phyloP scores from a whole-genome alignment of 2,888 invertebrate species.

The Hypsopygia costalis region DNA sequence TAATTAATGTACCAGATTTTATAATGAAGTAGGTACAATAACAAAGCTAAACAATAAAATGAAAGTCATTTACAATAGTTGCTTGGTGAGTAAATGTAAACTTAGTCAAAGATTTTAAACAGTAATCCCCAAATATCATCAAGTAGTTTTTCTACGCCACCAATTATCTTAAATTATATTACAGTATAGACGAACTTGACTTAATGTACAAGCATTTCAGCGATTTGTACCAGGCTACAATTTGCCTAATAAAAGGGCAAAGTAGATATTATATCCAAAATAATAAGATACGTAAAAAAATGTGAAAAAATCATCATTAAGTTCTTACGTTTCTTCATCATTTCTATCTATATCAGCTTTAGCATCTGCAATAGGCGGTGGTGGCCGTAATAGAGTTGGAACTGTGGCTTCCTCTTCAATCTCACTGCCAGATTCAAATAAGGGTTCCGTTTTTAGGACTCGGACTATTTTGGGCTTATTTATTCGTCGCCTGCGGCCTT shows the following conservation, averaged over 20 bases:
- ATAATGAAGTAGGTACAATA: too few species aligned
- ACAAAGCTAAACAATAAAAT: too few species aligned
- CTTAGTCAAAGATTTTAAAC: neutral
- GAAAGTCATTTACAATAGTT: too few species aligned
- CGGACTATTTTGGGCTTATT: constrained; percentile 51
- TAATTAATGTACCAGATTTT: too few species aligned
- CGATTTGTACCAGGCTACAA: neutral
- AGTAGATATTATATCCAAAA: constrained; percentile 1
- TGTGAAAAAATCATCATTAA: too few species aligned
- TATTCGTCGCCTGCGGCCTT: constrained; percentile 48
- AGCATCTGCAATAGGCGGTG: constrained; percentile 44
- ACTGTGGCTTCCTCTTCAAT: constrained; percentile 36
- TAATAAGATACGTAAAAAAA: constrained; percentile 5
- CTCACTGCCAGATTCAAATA: constrained; percentile 52
- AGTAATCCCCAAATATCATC: neutral
- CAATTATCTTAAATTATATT: neutral
- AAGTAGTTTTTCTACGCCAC: constrained; percentile 1
- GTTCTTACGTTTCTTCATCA: constrained; percentile 14
- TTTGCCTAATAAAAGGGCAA: neutral
- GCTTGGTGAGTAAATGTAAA: neutral
- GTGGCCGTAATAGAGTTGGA: constrained; percentile 49
- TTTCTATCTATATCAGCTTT: constrained; percentile 35
- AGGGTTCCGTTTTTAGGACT: constrained; percentile 53
- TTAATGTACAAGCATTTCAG: neutral
- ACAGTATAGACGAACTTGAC: neutral